phyloP scores from a whole-genome alignment of 2,797 vertebrate species.

The Periophthalmus magnuspinnatus region DNA sequence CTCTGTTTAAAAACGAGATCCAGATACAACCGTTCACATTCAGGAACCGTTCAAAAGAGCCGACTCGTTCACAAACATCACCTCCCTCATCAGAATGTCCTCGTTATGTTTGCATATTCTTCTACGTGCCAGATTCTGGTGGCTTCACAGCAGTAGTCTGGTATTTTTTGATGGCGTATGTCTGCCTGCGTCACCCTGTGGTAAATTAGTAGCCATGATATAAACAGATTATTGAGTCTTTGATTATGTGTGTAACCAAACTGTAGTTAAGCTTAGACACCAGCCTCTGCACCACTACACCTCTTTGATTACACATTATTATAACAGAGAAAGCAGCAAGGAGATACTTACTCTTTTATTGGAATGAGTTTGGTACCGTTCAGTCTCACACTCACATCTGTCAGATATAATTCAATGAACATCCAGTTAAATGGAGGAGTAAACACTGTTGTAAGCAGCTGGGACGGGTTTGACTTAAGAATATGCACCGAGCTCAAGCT shows the following conservation, averaged over 20 bases:
- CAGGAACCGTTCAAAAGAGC: too few relatives aligned
- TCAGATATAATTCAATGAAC: slow-evolving; percentile 1
- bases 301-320: slow-evolving; percentile 53
- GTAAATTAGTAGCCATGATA: slow-evolving; percentile 66
- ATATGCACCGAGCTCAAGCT: slow-evolving; percentile 1
- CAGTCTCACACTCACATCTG: background rate
- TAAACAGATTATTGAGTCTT: slow-evolving; percentile 61
- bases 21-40: too few relatives aligned
- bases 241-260: slow-evolving; percentile 60
- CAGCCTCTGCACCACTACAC: slow-evolving; percentile 34
- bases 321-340: slow-evolving; percentile 17
- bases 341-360: background rate
- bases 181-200: slow-evolving; percentile 58
- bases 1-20: too few relatives aligned
- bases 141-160: too few relatives aligned
- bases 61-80: too few relatives aligned
- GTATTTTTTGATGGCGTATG: background rate
- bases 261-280: slow-evolving; percentile 55
- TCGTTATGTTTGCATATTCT: too few relatives aligned
- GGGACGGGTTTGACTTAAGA: background rate
- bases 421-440: background rate
- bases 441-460: background rate
- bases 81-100: too few relatives aligned
- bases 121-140: too few relatives aligned
- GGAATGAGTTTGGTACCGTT: background rate